Evolutionary conservation across 2,888 invertebrate genomes (phyloP).

Genomic region (Aleiodes testaceus): DNA sequence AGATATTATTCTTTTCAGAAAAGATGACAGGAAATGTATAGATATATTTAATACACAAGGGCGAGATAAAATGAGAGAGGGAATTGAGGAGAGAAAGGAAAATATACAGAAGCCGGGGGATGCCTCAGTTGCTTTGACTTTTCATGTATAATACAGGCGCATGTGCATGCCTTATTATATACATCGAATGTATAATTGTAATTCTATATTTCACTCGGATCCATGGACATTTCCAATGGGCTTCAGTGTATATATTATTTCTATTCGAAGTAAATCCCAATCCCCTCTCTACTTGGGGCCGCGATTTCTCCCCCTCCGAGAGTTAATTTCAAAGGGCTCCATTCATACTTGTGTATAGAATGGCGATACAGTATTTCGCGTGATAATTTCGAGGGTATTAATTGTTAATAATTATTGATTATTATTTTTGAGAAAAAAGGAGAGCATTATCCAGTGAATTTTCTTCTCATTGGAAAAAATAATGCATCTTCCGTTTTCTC

Average conservation of each 20-base stretch:
- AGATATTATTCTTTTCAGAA: conserved; percentile 63
- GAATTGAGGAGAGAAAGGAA: not conserved
- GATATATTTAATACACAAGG: conserved; percentile 12
- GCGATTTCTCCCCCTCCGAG: conserved; percentile 1
- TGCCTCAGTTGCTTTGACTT: conserved; percentile 2
- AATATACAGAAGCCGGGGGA: not conserved
- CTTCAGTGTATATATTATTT: conserved; percentile 24
- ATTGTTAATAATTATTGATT: too few species aligned
- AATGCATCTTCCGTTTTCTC: not conserved
- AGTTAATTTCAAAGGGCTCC: conserved; percentile 33
- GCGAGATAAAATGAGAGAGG: conserved; percentile 14
- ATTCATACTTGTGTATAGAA: conserved; percentile 11
- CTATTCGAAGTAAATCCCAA: conserved; percentile 13
- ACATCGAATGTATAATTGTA: conserved; percentile 25
- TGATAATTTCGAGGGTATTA: too few species aligned
- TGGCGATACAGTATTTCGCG: conserved; percentile 15
- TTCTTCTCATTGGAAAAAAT: not conserved
- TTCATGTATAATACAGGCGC: not conserved
- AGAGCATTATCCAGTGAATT: too few species aligned
- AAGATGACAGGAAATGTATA: conserved; percentile 23
- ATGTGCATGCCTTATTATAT: not conserved
- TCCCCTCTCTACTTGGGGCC: not conserved
- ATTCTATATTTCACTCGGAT: conserved; percentile 19
- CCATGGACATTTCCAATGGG: conserved; percentile 22
- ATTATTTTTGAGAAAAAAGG: too few species aligned